Conservation (phyloP, 2,113 vertebrate species). For the Leuciscus idus region DNA sequence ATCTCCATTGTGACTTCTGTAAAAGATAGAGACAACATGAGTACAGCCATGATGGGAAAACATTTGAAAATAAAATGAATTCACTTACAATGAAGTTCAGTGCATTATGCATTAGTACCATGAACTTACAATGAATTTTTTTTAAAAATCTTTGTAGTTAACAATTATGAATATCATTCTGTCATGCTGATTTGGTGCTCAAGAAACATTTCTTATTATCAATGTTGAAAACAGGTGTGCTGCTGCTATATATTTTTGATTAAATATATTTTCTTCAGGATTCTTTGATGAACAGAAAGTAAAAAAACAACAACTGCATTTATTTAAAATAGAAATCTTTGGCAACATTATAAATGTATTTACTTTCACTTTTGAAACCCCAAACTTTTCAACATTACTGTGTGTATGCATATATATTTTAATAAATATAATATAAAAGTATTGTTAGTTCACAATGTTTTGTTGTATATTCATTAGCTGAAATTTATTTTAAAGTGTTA, state of each 20-base stretch:
- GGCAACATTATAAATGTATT: not conserved
- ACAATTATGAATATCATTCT: too few relatives aligned
- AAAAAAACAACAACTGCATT: too few relatives aligned
- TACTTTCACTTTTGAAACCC: not conserved
- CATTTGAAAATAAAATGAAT: not conserved
- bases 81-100: not conserved
- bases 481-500: too few relatives aligned
- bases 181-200: too few relatives aligned
- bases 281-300: too few relatives aligned
- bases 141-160: not conserved
- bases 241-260: too few relatives aligned
- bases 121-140: not conserved
- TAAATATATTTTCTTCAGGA: too few relatives aligned
- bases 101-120: not conserved
- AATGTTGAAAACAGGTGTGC: too few relatives aligned
- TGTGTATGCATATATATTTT: not conserved
- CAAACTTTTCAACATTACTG: not conserved
- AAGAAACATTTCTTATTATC: too few relatives aligned
- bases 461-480: too few relatives aligned
- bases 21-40: conserved; percentile 15
- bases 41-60: not conserved
- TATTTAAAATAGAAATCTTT: not conserved
- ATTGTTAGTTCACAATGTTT: too few relatives aligned
- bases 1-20: conserved; percentile 51
- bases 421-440: too few relatives aligned